These are phyloP conservation scores for Trissoscelio sp. DNA, from an alignment of 2,888 invertebrate genomes.

Conservation along the genomic window DNA sequence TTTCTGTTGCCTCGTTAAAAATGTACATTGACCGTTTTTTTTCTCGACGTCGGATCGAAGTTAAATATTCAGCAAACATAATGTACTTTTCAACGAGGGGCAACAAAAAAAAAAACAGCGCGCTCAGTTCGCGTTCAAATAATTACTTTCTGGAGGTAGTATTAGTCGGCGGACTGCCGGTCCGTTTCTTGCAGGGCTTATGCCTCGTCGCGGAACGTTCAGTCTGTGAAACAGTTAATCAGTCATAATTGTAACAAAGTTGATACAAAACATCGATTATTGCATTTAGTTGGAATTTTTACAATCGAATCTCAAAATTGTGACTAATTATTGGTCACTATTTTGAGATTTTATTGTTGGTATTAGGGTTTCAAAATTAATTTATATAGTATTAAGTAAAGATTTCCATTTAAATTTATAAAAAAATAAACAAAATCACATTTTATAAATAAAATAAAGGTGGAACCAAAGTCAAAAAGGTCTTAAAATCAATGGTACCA, in stretches of 20 bases:
- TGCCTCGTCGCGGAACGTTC: slow-evolving; percentile 55
- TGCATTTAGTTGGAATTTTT: slow-evolving; percentile 18
- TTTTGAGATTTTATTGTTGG: too few relatives aligned
- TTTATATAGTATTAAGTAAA: too few relatives aligned
- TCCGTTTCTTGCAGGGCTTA: slow-evolving; percentile 53
- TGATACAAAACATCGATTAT: slow-evolving; percentile 55
- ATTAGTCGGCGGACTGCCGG: slow-evolving; percentile 62
- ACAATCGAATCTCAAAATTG: too few relatives aligned
- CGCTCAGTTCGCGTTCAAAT: slow-evolving; percentile 48
- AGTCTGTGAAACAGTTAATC: slow-evolving; percentile 58
- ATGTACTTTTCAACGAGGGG: slow-evolving; percentile 46
- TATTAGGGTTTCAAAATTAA: too few relatives aligned
- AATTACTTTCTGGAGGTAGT: slow-evolving; percentile 63
- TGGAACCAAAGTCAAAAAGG: too few relatives aligned
- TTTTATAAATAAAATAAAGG: too few relatives aligned
- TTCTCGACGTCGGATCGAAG: slow-evolving; percentile 36
- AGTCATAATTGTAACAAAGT: slow-evolving; percentile 60
- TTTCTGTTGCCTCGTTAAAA: slow-evolving; percentile 27
- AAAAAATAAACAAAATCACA: too few relatives aligned
- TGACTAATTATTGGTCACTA: background rate
- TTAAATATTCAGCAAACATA: slow-evolving; percentile 43
- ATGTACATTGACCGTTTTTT: slow-evolving; percentile 25
- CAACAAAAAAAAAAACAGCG: slow-evolving; percentile 24
- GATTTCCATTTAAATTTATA: too few relatives aligned
- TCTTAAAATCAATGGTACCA: too few relatives aligned